Evolutionary conservation across 2,113 vertebrate genomes (phyloP).

Genomic region (Corythaeola cristata): DNA sequence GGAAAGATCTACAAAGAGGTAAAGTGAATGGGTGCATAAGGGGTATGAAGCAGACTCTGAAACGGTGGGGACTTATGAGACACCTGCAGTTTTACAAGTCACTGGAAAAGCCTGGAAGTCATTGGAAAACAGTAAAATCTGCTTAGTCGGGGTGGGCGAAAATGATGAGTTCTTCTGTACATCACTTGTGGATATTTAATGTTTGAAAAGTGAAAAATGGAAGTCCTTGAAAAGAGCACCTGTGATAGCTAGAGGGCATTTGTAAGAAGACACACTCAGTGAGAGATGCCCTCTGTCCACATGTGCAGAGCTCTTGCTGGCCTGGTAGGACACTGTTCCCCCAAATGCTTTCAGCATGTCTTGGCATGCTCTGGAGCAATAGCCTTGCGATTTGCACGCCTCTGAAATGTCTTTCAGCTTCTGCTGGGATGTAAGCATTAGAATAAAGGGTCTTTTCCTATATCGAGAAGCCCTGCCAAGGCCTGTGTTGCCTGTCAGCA

Average conservation of each 20-base stretch:
- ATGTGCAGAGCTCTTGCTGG: background rate
- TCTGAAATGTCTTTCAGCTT: background rate
- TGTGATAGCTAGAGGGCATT: background rate
- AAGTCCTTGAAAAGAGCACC: background rate
- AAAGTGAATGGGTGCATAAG: background rate
- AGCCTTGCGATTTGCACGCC: background rate
- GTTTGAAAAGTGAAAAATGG: background rate
- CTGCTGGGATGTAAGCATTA: background rate
- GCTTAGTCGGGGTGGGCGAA: background rate
- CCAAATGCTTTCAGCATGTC: background rate
- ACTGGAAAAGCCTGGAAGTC: background rate
- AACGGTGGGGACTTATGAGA: background rate
- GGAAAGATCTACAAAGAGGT: conserved; percentile 86
- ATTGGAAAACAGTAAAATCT: background rate
- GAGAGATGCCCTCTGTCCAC: background rate
- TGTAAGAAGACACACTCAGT: fast-evolving
- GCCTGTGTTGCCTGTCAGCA: background rate
- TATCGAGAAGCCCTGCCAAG: background rate
- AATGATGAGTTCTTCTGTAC: background rate
- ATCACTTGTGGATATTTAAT: background rate
- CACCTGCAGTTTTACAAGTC: background rate
- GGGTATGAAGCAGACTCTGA: background rate
- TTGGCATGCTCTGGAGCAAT: background rate
- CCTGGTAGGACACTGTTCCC: background rate
- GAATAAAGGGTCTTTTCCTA: background rate